These are phyloP conservation scores for Plecotus auritus DNA, from an alignment of 2,113 vertebrate genomes.

Conservation along the genomic window DNA sequence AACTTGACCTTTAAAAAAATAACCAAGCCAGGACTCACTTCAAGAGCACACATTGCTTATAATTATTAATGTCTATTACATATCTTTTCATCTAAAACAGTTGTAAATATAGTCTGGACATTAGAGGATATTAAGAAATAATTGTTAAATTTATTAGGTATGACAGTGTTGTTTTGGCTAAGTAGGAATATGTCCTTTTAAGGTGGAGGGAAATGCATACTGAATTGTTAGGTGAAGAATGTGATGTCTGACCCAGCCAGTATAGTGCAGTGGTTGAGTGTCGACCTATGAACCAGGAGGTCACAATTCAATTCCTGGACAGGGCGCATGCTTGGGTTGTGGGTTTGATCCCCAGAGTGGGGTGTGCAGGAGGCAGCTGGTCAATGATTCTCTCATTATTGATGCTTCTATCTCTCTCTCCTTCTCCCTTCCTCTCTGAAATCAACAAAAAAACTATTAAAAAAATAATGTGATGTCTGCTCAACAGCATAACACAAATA, in stretches of 20 bases:
- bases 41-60: neutral
- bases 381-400: too few relatives aligned
- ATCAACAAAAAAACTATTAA: too few relatives aligned
- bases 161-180: neutral
- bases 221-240: neutral
- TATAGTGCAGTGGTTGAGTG: too few relatives aligned
- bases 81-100: neutral
- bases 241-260: neutral
- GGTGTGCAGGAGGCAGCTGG: too few relatives aligned
- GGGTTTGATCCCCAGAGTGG: too few relatives aligned
- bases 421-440: too few relatives aligned
- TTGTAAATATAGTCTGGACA: neutral
- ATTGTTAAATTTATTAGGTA: neutral
- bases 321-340: too few relatives aligned
- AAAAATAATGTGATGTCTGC: neutral
- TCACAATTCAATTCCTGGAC: too few relatives aligned
- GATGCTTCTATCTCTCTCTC: too few relatives aligned
- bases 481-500: neutral
- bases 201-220: neutral
- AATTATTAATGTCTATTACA: neutral
- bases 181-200: neutral
- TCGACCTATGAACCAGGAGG: too few relatives aligned
- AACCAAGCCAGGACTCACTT: neutral
- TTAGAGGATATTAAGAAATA: neutral
- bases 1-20: neutral